Conservation (phyloP, 2,113 vertebrate genomes). For the Serilophus lunatus region DNA sequence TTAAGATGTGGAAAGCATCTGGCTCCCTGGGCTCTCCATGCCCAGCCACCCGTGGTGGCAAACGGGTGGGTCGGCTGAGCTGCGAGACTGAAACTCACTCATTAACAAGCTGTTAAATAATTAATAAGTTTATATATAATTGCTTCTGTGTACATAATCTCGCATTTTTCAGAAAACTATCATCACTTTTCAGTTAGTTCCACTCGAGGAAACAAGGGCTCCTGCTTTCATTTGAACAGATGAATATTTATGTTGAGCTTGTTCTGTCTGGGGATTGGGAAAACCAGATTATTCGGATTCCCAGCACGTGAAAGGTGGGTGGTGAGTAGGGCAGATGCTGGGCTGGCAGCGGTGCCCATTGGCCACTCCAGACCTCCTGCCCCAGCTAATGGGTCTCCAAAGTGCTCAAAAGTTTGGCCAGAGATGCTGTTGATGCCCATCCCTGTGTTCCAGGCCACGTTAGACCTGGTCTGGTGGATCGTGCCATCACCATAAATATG, state of each 20-base stretch:
- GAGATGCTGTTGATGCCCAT: background rate
- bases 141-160: constrained; percentile 76
- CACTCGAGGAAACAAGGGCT: constrained; percentile 67
- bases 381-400: background rate
- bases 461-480: background rate
- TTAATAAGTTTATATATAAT: constrained; percentile 77
- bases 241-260: constrained; percentile 72
- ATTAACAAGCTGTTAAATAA: constrained; percentile 78
- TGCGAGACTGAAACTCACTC: background rate
- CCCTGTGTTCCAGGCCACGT: background rate
- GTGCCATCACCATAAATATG: background rate
- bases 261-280: background rate
- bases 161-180: constrained; percentile 69
- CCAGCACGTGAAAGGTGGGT: background rate
- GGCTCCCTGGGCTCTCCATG: background rate
- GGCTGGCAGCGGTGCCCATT: background rate
- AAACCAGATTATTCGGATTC: constrained; percentile 13
- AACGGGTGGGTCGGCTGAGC: background rate
- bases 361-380: background rate
- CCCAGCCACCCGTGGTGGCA: background rate
- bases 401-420: background rate
- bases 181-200: constrained; percentile 77
- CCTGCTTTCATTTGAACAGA: constrained; percentile 64
- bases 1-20: background rate
- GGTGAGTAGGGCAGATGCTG: background rate